Conservation (phyloP, 2,888 invertebrate species). For the Perizoma flavofasciatum region DNA sequence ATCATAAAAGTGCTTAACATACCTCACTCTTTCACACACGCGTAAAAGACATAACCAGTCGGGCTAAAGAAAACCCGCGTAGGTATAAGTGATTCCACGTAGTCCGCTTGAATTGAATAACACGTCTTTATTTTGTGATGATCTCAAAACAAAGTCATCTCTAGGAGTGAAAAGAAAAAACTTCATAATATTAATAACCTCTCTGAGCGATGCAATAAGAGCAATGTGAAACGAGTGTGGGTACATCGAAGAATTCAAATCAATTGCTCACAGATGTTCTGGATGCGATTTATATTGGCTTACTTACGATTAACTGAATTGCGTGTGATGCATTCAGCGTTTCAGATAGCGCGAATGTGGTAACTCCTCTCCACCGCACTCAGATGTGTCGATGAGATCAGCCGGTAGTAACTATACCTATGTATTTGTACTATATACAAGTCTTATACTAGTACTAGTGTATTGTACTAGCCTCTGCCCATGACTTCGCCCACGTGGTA, state of each 20-base stretch:
- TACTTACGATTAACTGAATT: slow-evolving; percentile 52
- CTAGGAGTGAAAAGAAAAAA: background rate
- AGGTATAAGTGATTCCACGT: too few relatives aligned
- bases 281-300: slow-evolving; percentile 51
- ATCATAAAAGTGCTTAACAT: too few relatives aligned
- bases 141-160: background rate
- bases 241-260: slow-evolving; percentile 47
- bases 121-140: background rate
- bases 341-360: slow-evolving; percentile 20
- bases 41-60: too few relatives aligned
- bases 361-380: slow-evolving; percentile 1
- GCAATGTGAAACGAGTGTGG: slow-evolving; percentile 42
- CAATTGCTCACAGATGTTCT: slow-evolving; percentile 61
- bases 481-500: too few relatives aligned
- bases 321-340: slow-evolving; percentile 41
- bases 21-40: too few relatives aligned
- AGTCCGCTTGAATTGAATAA: too few relatives aligned
- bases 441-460: too few relatives aligned
- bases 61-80: too few relatives aligned
- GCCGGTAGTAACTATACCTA: background rate
- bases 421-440: too few relatives aligned
- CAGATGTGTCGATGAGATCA: slow-evolving; percentile 21
- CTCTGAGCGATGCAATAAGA: slow-evolving; percentile 7
- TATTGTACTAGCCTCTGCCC: too few relatives aligned
- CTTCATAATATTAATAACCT: background rate